Evolutionary conservation across 2,888 invertebrate genomes (phyloP), one percentile per base, ranked within the genome.

Genomic region (Pseudoips prasinana): DNA sequence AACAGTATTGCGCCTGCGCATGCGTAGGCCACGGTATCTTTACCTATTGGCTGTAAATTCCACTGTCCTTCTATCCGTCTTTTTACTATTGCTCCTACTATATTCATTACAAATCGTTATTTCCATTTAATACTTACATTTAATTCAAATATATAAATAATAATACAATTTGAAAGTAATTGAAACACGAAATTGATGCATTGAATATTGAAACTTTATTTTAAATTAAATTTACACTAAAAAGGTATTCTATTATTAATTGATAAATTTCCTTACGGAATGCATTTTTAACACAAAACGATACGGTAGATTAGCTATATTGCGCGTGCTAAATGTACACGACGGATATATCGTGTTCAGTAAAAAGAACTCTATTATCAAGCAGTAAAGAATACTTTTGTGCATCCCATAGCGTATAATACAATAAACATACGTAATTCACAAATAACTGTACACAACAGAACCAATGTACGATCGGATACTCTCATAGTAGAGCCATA

Each of bases 361-460:
- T 14, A 5, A 5, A 14, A 14, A 14, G 5, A 14, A 5, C 14
- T 14, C 5, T 14, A 14, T 14, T 5, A 14, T 14, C 26, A 35
- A 42, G 39, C 48, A 37, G 53, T 41, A 32, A 34, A 49, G 36
- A 42, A 65, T 58, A 61, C 55, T 65, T 42, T 76, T 72, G 80
- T 81, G 81, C 79, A 76, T 71, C 55, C 59, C 59, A 61, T 66
- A 73, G 65, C 67, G 73, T 73, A 76, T 49, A 56, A 70, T 72
- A 76, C 71, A 79, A 68, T 63, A 72, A 70, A 69, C 66, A 79
- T 70, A 79, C 70, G 61, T 63, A 74, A 73, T 72, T 76, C 60
- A 69, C 55, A 62, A 65, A 60, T 66, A 77, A 67, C 70, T 78
- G 73, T 81, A 78, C 78, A 77, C 64, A 69, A 58, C 55, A 43